Evolutionary conservation across 2,797 vertebrate species (phyloP), one percentile per base, ranked within the genome.

Genomic region (Distichodus sexfasciatus): DNA sequence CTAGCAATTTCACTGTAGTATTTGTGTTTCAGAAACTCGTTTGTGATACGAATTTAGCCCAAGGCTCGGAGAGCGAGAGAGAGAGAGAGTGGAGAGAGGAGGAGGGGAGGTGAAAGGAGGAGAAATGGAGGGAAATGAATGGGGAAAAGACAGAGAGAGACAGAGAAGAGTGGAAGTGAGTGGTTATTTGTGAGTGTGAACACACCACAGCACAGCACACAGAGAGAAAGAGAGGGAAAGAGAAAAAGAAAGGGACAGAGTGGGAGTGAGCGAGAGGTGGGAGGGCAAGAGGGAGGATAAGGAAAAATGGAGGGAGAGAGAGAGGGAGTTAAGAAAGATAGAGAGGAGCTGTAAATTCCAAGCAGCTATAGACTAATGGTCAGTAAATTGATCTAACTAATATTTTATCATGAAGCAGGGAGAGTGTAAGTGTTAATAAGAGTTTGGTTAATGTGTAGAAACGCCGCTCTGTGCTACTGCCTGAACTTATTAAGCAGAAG

Each of bases 1-100:
- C 69, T 53, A 64, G 41, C 59, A 53, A 75, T 72, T 58, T 57
- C 14, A 75, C 70, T 61, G 53, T 57, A 75, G 72, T 69, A 67
- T 78, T 72, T 72, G 61, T 69, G 60, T 59, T 62, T 57, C 65
- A 50, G 58, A 75, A 58, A 46, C 19, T 15, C 10, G 17, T 51
- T 57, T 63, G 19, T 40, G 60, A 60, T 41, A 40, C 19, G 35
- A 63, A 55, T 68, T 63, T 26, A 53, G 23, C 46, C 53, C 46
- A 35, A 28, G 63, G 57, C 65, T 36, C 31, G 9, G 31, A 33
- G 31, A 4, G 2, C 19, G 28, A 17, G 28, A 17, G 28, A 17
- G 31, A 23, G 48, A 60, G n/a, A 64, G 24, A n/a, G n/a, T n/a
- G n/a, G n/a, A 50, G 24, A 24, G 14, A 41, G 38, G 3, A 14